Conservation (phyloP, 35 echinoderm and acorn worm species). For the Hemicentrotus pulcherrimus region DNA sequence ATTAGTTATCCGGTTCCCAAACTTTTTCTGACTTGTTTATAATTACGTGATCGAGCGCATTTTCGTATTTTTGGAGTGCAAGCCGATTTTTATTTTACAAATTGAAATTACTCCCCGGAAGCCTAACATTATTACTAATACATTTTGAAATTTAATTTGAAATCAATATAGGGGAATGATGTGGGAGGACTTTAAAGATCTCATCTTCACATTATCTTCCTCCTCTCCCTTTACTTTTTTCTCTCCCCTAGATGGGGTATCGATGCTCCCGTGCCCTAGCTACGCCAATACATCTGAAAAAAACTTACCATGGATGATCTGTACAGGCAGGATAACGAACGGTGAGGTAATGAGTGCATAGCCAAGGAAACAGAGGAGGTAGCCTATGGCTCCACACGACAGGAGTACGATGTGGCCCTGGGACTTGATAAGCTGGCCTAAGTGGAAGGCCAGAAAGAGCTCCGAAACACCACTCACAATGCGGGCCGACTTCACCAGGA, state of each 20-base stretch:
- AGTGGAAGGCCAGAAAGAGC: constrained; percentile 27
- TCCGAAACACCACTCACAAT: constrained; percentile 9
- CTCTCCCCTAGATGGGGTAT: too few relatives aligned
- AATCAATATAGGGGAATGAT: neutral
- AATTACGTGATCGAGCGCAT: too few relatives aligned
- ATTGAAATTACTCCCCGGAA: too few relatives aligned
- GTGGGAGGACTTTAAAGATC: neutral
- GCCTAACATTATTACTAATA: too few relatives aligned
- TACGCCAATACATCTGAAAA: neutral
- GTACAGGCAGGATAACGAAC: neutral
- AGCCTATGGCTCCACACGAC: neutral
- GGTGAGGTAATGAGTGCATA: constrained; percentile 21
- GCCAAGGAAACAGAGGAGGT: neutral
- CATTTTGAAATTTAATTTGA: neutral
- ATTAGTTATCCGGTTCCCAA: too few relatives aligned
- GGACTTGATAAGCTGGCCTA: neutral
- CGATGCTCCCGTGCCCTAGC: too few relatives aligned
- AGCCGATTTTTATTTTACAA: too few relatives aligned
- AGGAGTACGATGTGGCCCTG: constrained; percentile 21
- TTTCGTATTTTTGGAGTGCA: too few relatives aligned
- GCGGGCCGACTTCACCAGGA: neutral
- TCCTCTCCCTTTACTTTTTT: too few relatives aligned
- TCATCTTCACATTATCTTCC: neutral
- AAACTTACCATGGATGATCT: constrained; percentile 16
- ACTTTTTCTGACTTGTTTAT: too few relatives aligned